These are phyloP conservation scores for Hypsopygia costalis DNA, from an alignment of 2,888 invertebrate genomes.

Conservation along the genomic window DNA sequence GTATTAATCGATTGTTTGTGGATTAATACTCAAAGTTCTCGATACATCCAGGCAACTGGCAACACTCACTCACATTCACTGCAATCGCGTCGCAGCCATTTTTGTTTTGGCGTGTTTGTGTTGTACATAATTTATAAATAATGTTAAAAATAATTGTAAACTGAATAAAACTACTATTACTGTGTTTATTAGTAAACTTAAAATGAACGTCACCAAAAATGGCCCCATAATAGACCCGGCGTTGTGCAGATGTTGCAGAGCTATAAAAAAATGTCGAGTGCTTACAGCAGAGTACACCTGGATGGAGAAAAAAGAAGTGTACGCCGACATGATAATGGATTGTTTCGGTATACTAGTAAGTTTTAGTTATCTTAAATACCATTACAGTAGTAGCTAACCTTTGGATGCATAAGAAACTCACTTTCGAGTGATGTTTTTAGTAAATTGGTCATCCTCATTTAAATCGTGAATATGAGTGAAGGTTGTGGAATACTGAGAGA, in stretches of 20 bases:
- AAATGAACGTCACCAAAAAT: slow-evolving; percentile 57
- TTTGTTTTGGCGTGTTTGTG: slow-evolving; percentile 14
- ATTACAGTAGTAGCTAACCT: too few species aligned
- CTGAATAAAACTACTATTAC: background rate
- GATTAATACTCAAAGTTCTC: too few species aligned
- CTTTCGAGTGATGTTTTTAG: too few species aligned
- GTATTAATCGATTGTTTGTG: too few species aligned
- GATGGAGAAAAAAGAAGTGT: slow-evolving; percentile 67
- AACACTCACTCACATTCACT: too few species aligned
- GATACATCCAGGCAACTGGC: too few species aligned
- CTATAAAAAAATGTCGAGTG: slow-evolving; percentile 70
- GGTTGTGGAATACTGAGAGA: too few species aligned
- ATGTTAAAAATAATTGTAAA: slow-evolving; percentile 1
- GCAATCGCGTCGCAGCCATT: too few species aligned
- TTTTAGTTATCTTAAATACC: slow-evolving; percentile 10
- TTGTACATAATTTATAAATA: background rate
- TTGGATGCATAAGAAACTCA: too few species aligned
- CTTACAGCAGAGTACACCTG: slow-evolving; percentile 66
- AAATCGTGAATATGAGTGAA: too few species aligned
- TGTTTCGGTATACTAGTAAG: slow-evolving; percentile 69
- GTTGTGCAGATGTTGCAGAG: slow-evolving; percentile 66
- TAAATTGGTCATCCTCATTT: too few species aligned
- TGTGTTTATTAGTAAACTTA: slow-evolving; percentile 9
- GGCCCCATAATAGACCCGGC: slow-evolving; percentile 68
- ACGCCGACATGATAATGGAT: slow-evolving; percentile 73